These are phyloP conservation scores for Dipus sagitta DNA, from an alignment of 2,797 vertebrate species.

Conservation along the genomic window DNA sequence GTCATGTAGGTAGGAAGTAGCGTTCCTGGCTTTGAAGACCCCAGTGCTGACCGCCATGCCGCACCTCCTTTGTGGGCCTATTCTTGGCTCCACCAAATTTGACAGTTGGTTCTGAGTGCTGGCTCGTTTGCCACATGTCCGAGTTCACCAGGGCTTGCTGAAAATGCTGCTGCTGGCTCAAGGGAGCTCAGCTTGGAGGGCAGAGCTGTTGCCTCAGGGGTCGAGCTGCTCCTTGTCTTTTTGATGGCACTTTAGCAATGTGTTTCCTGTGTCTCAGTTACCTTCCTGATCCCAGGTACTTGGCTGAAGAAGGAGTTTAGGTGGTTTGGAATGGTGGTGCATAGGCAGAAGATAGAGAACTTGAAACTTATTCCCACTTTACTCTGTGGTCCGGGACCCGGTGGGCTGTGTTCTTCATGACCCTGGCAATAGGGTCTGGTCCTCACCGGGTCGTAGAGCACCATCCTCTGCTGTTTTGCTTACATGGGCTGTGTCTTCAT, in stretches of 20 bases:
- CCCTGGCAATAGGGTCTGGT: neutral
- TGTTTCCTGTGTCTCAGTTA: slow-evolving; percentile 25
- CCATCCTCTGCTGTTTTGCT: neutral
- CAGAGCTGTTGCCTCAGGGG: slow-evolving; percentile 65
- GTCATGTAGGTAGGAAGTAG: neutral
- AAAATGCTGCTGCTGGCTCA: slow-evolving; percentile 77
- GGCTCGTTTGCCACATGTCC: slow-evolving; percentile 64
- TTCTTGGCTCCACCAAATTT: slow-evolving; percentile 55
- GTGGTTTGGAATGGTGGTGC: neutral
- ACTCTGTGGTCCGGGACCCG: neutral
- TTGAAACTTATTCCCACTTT: neutral
- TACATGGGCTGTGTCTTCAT: neutral
- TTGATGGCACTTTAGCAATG: slow-evolving; percentile 25
- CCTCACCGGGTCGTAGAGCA: neutral
- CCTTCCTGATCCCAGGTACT: neutral
- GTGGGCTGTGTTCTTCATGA: neutral
- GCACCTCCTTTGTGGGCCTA: neutral
- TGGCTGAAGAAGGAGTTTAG: neutral
- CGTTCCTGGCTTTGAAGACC: neutral
- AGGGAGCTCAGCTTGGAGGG: slow-evolving; percentile 63
- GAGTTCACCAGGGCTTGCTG: slow-evolving; percentile 65
- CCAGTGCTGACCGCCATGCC: neutral
- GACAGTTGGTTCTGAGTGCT: slow-evolving; percentile 77
- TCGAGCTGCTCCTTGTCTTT: slow-evolving; percentile 48
- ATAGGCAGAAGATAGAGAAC: slow-evolving; percentile 6